These are phyloP conservation scores for Passerina amoena DNA, from an alignment of 2,113 vertebrate genomes.

Conservation along the genomic window DNA sequence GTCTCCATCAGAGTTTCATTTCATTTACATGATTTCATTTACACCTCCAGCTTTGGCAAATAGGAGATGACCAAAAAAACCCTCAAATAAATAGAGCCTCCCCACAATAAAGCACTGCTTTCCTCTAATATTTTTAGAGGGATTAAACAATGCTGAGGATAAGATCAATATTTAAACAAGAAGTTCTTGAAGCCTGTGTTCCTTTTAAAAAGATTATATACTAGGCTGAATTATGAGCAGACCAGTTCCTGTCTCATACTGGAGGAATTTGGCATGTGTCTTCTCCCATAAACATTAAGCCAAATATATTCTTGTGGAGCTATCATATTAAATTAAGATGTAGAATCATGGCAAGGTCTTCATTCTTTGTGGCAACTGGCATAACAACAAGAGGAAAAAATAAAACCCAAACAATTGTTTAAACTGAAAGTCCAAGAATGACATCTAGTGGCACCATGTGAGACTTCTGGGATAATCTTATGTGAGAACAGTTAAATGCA, in stretches of 20 bases:
- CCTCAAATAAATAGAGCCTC: background rate
- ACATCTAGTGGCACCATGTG: constrained; percentile 52
- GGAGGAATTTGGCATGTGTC: background rate
- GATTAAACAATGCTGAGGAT: background rate
- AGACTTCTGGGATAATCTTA: background rate
- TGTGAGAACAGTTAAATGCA: background rate
- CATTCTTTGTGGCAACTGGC: background rate
- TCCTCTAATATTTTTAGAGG: background rate
- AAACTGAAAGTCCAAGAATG: constrained; percentile 49
- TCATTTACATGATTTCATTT: background rate
- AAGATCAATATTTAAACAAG: constrained; percentile 29
- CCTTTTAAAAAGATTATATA: background rate
- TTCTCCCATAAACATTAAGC: background rate
- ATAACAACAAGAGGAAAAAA: background rate
- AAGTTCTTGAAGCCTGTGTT: background rate
- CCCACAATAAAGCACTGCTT: background rate
- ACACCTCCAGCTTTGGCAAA: background rate
- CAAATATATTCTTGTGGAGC: background rate
- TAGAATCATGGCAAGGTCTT: background rate
- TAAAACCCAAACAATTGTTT: background rate
- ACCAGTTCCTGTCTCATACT: background rate
- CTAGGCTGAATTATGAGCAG: background rate
- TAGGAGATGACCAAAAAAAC: background rate
- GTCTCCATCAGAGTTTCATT: background rate
- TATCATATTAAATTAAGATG: constrained; percentile 7